Conservation (phyloP, 2,797 vertebrate species). For the Luscinia luscinia region DNA sequence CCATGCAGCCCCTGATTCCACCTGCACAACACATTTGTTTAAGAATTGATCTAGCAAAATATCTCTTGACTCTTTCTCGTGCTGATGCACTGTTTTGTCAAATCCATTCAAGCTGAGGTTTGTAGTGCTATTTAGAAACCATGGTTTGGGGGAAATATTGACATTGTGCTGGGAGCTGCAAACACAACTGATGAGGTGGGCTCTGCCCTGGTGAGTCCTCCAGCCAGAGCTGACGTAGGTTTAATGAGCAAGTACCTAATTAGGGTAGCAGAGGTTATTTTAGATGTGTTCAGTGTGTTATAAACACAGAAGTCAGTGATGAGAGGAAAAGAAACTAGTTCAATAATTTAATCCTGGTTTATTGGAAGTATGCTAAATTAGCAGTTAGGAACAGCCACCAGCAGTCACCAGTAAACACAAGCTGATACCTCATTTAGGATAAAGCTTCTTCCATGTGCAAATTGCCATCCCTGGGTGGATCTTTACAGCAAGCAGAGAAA, state of each 20-base stretch:
- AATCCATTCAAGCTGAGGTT: background rate
- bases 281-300: background rate
- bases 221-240: background rate
- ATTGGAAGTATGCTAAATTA: background rate
- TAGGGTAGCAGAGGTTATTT: background rate
- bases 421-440: background rate
- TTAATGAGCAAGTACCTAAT: constrained; percentile 14
- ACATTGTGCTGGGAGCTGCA: constrained; percentile 3
- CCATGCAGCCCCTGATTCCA: background rate
- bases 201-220: background rate
- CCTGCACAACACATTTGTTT: background rate
- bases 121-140: background rate
- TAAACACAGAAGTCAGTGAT: background rate
- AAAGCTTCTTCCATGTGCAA: background rate
- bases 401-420: background rate
- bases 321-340: background rate
- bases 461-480: background rate
- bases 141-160: background rate
- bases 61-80: background rate
- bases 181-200: background rate
- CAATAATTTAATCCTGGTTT: background rate
- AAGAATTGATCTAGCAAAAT: background rate
- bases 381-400: background rate
- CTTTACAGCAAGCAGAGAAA: background rate
- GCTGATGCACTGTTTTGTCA: constrained; percentile 28